Percentiles rank a stretch among this genome's conserved stretches.
Evolutionary conservation across 2,888 invertebrate species (phyloP).

Genomic region (Leptopilina myrica): DNA sequence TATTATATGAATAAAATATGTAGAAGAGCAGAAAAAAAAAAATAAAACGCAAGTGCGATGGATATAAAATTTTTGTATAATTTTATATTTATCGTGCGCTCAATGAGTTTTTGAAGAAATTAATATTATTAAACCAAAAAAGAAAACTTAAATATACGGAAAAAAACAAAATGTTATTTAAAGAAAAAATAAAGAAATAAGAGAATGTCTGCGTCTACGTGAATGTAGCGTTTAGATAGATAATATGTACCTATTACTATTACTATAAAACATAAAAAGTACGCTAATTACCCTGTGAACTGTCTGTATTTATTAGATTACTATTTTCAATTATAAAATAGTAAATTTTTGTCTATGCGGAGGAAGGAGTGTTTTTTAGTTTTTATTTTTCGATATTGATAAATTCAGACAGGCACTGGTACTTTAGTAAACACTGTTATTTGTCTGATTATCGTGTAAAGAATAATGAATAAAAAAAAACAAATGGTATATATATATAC

Average conservation of each 20-base stretch:
- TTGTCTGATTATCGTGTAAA: constrained; percentile 75
- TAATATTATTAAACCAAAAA: constrained; percentile 43
- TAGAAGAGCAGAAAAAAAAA: constrained; percentile 35
- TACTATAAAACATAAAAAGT: constrained; percentile 56
- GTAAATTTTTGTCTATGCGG: background rate
- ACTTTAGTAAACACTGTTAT: constrained; percentile 68
- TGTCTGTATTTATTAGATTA: constrained; percentile 45
- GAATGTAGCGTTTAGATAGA: constrained; percentile 67
- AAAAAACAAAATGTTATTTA: constrained; percentile 40
- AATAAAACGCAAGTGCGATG: background rate
- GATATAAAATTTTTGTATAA: constrained; percentile 17
- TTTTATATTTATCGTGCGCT: constrained; percentile 38
- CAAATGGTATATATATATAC: constrained; percentile 50
- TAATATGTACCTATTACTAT: constrained; percentile 64
- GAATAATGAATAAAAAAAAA: constrained; percentile 68
- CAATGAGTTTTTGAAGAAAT: constrained; percentile 38
- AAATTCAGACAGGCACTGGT: constrained; percentile 43
- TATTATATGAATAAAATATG: background rate
- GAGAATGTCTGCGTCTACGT: constrained; percentile 64
- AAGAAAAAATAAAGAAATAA: constrained; percentile 50
- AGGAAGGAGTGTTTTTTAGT: background rate
- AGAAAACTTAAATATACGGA: constrained; percentile 41
- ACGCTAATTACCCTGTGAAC: constrained; percentile 52
- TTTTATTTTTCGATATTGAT: background rate
- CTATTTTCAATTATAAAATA: background rate